Percentiles rank a stretch among this genome's conserved stretches.
These are phyloP conservation scores for Hemicordylus capensis DNA, from an alignment of 2,113 vertebrate species.

Conservation along the genomic window DNA sequence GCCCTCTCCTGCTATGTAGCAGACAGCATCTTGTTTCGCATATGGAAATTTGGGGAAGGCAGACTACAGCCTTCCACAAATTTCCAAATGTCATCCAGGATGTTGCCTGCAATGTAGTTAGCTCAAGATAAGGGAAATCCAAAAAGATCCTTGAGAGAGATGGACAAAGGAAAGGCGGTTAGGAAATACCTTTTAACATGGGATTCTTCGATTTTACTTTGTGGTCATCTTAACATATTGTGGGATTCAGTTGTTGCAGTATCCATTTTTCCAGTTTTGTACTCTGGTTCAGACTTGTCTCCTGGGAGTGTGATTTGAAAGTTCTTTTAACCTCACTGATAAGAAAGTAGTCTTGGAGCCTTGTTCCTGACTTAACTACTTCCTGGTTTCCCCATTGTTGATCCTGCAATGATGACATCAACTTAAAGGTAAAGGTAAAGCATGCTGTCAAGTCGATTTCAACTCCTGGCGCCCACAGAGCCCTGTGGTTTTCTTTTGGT, in stretches of 20 bases:
- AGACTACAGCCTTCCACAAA: background rate
- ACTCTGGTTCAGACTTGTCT: background rate
- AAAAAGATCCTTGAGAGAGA: background rate
- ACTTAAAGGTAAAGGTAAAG: too few species aligned
- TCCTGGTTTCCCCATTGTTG: background rate
- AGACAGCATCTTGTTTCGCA: background rate
- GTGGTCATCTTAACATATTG: background rate
- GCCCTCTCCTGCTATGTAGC: background rate
- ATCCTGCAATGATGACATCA: background rate
- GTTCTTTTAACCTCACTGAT: background rate
- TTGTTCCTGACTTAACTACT: background rate
- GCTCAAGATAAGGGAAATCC: background rate
- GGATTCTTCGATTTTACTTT: background rate
- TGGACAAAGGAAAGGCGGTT: background rate
- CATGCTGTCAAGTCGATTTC: too few species aligned
- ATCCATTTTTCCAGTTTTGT: background rate
- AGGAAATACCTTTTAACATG: background rate
- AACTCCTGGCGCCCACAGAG: too few species aligned
- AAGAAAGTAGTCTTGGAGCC: background rate
- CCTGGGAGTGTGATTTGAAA: background rate
- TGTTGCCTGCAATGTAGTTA: too few species aligned
- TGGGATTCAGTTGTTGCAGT: background rate
- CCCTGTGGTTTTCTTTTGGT: too few species aligned
- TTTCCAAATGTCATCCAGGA: too few species aligned
- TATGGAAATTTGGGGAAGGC: background rate